Percentiles rank a stretch among this genome's conserved stretches.
Conservation (phyloP, 2,113 vertebrate genomes). For the Hirundichthys speculiger region DNA sequence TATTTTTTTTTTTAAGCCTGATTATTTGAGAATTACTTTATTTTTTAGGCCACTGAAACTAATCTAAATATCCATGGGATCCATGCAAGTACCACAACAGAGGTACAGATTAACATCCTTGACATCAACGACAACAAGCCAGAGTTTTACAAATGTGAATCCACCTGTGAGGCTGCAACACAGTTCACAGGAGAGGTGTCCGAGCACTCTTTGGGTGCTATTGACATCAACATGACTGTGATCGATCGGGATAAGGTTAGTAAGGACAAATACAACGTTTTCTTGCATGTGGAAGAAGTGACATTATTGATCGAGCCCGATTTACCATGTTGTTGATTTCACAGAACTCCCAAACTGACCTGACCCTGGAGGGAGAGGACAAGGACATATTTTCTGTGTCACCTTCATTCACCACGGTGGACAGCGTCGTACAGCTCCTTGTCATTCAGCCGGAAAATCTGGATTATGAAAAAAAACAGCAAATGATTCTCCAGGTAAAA, state of each 20-base stretch:
- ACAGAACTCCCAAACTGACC: conserved; percentile 79
- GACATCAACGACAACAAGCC: conserved; percentile 91
- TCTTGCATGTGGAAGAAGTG: background rate
- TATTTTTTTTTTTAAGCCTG: background rate
- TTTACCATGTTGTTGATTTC: conserved; percentile 14
- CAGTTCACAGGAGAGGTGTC: conserved; percentile 80
- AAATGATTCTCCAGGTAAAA: conserved; percentile 84
- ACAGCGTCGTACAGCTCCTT: conserved; percentile 80
- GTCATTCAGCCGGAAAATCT: conserved; percentile 76
- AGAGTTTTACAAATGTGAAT: conserved; percentile 84
- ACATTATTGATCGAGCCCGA: background rate
- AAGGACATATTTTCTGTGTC: conserved; percentile 82
- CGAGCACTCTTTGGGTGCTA: conserved; percentile 80
- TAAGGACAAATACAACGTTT: background rate
- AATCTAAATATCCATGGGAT: conserved; percentile 48
- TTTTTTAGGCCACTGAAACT: conserved; percentile 72
- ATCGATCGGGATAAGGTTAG: conserved; percentile 86
- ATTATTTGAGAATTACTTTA: background rate
- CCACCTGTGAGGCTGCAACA: conserved; percentile 60
- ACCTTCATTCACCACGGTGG: conserved; percentile 59
- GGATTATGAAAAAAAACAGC: conserved; percentile 83
- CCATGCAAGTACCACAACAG: conserved; percentile 46
- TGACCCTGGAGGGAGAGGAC: conserved; percentile 77
- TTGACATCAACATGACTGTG: conserved; percentile 83
- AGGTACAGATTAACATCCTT: conserved; percentile 78